Evolutionary conservation across 2,113 vertebrate species (phyloP).

Genomic region (Oxygymnocypris stewartii): DNA sequence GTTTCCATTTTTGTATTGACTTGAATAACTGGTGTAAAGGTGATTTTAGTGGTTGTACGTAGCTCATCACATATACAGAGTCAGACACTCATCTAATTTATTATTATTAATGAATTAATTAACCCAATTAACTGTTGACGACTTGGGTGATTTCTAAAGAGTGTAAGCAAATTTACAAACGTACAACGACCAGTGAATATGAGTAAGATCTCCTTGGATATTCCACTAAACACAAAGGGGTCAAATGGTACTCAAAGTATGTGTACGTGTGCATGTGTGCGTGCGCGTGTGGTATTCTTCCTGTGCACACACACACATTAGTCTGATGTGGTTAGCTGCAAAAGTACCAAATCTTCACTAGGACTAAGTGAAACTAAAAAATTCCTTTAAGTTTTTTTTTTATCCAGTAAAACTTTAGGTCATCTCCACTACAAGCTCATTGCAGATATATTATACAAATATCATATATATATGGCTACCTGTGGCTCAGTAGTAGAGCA

Average conservation of each 20-base stretch:
- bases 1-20: neutral
- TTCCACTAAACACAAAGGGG: constrained; percentile 1
- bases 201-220: neutral
- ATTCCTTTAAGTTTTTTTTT: neutral
- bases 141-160: neutral
- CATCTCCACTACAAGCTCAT: neutral
- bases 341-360: neutral
- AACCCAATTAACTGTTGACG: neutral
- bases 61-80: neutral
- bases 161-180: neutral
- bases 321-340: neutral
- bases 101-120: neutral
- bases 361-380: neutral
- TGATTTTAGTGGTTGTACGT: neutral
- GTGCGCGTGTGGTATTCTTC: neutral
- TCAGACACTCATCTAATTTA: neutral
- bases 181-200: neutral
- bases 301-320: neutral
- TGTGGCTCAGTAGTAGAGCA: too few relatives aligned
- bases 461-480: too few relatives aligned
- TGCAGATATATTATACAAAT: too few relatives aligned
- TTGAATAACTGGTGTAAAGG: neutral
- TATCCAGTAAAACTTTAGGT: neutral
- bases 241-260: neutral
- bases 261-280: neutral